Conservation (phyloP, 2,113 vertebrate genomes). For the Malaclemys terrapin region DNA sequence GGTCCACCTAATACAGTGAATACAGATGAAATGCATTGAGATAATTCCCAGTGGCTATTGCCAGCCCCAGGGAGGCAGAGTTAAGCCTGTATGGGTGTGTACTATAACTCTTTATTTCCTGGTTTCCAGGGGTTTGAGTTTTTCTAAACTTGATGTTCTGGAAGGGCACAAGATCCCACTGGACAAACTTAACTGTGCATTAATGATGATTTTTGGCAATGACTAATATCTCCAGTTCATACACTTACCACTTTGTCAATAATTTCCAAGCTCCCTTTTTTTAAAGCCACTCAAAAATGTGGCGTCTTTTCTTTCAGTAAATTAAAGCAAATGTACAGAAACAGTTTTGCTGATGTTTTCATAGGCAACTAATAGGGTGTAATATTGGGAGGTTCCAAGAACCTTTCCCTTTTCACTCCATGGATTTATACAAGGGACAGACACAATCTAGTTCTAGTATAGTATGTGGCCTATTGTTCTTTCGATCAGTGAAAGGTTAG, state of each 20-base stretch:
- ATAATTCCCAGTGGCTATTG: neutral
- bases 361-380: neutral
- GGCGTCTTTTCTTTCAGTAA: neutral
- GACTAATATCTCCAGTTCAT: neutral
- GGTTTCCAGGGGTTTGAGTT: neutral
- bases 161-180: neutral
- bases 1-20: neutral
- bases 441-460: neutral
- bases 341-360: neutral
- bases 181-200: neutral
- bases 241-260: neutral
- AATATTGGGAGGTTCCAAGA: neutral
- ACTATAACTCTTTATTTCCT: neutral
- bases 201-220: neutral
- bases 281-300: neutral
- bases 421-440: accelerated
- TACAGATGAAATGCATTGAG: neutral
- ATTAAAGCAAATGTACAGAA: neutral
- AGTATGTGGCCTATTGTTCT: neutral
- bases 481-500: neutral
- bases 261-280: neutral
- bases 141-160: neutral
- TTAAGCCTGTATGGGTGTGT: neutral
- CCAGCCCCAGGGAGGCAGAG: neutral
- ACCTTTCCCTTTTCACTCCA: neutral